These are phyloP conservation scores for Agriopis leucophaearia DNA, from an alignment of 2,888 invertebrate genomes.

Conservation along the genomic window DNA sequence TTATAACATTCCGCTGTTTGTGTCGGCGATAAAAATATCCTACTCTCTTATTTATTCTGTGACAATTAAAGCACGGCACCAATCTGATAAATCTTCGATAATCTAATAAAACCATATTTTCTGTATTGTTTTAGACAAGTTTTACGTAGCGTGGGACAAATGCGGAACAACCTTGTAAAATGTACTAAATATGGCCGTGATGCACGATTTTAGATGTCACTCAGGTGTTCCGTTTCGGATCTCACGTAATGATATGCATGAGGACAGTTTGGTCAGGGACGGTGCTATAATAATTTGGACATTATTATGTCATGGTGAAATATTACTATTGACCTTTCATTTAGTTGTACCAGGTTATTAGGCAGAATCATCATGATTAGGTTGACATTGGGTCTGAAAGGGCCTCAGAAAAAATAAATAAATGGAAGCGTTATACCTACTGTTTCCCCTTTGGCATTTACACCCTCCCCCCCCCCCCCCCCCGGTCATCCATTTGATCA, in stretches of 20 bases:
- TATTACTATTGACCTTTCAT: constrained; percentile 26
- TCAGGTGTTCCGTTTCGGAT: constrained; percentile 7
- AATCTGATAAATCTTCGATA: constrained; percentile 1
- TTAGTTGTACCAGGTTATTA: neutral
- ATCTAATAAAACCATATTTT: neutral
- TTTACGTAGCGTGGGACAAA: constrained; percentile 6
- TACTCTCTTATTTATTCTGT: neutral
- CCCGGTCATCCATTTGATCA: no score
- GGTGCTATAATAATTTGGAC: constrained; percentile 9
- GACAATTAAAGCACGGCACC: neutral
- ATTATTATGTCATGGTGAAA: constrained; percentile 29
- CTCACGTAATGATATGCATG: constrained; percentile 23
- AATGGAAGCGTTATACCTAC: no score
- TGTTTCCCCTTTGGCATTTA: no score
- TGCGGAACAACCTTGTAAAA: constrained; percentile 28
- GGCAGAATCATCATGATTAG: neutral
- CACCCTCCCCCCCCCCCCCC: no score
- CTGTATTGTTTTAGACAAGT: constrained; percentile 7
- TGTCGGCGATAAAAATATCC: no score
- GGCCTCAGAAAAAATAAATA: no score
- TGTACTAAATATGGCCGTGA: constrained; percentile 23
- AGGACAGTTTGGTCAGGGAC: constrained; percentile 29
- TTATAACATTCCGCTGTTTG: no score
- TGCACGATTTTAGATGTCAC: constrained; percentile 23
- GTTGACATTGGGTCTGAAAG: constrained; percentile 9